A percentile compares a stretch with the other conserved stretches of the same genome.
phyloP scores from a whole-genome alignment of 2,888 invertebrate species.

The Leucania comma region DNA sequence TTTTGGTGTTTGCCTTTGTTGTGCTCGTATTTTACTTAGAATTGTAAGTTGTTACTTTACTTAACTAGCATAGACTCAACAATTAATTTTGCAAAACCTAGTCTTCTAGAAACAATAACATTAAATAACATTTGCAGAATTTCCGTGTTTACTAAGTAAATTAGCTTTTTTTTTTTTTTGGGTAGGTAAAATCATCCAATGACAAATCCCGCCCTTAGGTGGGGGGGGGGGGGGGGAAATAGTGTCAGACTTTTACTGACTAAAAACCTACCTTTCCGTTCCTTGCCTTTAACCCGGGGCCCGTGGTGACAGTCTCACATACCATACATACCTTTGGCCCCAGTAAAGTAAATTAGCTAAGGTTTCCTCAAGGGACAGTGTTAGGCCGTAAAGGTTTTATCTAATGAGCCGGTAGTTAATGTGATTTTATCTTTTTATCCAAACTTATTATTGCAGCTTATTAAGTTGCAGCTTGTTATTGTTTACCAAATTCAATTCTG shows the following conservation, averaged over 20 bases:
- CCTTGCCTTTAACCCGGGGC: no score
- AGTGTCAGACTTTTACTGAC: no score
- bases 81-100: neutral
- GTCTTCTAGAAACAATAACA: constrained; percentile 1
- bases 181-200: no score
- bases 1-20: constrained; percentile 23
- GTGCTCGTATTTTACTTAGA: constrained; percentile 19
- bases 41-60: constrained; percentile 6
- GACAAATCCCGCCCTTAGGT: no score
- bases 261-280: no score
- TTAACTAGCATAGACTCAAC: neutral
- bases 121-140: neutral
- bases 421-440: neutral
- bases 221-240: no score
- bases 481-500: no score
- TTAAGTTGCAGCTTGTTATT: no score
- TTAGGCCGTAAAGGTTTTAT: neutral
- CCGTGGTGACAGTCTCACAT: no score
- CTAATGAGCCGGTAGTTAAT: neutral
- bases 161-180: no score
- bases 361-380: neutral
- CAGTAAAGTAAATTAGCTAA: constrained; percentile 15
- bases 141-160: neutral
- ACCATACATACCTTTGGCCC: no score
- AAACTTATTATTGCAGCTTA: neutral